A percentile compares a stretch with the other conserved stretches of the same genome.
These are phyloP conservation scores for Drosophila athabasca DNA, from an alignment of 1,140 invertebrate genomes.

Conservation along the genomic window DNA sequence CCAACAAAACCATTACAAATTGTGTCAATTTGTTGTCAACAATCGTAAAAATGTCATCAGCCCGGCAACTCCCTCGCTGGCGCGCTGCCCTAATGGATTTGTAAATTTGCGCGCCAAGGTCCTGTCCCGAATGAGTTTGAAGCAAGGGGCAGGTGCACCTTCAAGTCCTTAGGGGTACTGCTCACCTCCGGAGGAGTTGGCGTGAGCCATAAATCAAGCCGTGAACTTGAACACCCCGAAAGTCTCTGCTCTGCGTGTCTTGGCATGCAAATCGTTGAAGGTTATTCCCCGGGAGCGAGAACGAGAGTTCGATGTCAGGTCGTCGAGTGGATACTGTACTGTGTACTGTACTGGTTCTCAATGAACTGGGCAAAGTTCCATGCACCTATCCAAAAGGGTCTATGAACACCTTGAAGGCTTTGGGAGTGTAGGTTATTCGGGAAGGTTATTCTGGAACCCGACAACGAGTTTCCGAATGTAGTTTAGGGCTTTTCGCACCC, in stretches of 20 bases:
- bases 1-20: slow-evolving; percentile 65
- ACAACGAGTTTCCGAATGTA: too few species aligned
- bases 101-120: slow-evolving; percentile 71
- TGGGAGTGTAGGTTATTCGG: too few species aligned
- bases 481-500: too few species aligned
- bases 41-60: slow-evolving; percentile 76
- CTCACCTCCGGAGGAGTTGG: slow-evolving; percentile 47
- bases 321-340: slow-evolving; percentile 14
- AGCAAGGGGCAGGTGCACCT: neutral
- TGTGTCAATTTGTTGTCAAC: slow-evolving; percentile 78
- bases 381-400: too few species aligned
- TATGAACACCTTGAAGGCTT: slow-evolving; percentile 8
- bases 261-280: slow-evolving; percentile 60
- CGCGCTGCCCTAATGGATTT: slow-evolving; percentile 57
- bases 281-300: too few species aligned
- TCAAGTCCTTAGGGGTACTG: slow-evolving; percentile 34
- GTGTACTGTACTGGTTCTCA: slow-evolving; percentile 3
- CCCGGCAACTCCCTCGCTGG: slow-evolving; percentile 23
- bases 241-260: slow-evolving; percentile 58
- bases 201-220: slow-evolving; percentile 71
- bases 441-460: too few species aligned
- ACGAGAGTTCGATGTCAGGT: slow-evolving; percentile 23
- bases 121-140: slow-evolving; percentile 11
- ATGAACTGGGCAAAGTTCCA: neutral
- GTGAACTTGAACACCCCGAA: slow-evolving; percentile 66